Conservation (phyloP, 2,888 invertebrate genomes). For the Miltochrista miniata region DNA sequence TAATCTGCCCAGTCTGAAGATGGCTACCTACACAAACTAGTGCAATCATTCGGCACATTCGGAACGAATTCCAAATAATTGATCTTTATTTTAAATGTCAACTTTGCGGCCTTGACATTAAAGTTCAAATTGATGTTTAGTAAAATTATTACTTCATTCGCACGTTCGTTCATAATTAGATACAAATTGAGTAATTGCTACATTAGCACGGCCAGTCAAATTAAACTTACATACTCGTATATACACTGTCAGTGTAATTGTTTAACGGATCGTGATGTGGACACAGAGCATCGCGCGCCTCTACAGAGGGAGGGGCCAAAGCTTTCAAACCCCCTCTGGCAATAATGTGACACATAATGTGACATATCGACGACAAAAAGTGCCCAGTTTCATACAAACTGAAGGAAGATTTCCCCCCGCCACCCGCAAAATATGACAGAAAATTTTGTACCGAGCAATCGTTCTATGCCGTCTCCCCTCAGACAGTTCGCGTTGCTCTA, state of each 20-base stretch:
- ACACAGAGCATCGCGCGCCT: no score
- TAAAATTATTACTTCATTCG: not conserved
- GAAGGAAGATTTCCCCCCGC: no score
- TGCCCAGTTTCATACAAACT: no score
- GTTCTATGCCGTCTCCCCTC: no score
- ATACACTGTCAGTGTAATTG: not conserved
- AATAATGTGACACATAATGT: no score
- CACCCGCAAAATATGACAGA: no score
- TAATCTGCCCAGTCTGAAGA: not conserved
- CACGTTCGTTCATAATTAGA: not conserved
- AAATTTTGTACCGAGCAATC: no score
- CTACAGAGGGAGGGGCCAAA: no score
- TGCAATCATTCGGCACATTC: not conserved
- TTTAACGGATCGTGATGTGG: not conserved
- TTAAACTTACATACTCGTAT: not conserved
- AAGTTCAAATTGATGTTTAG: not conserved
- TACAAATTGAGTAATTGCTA: not conserved
- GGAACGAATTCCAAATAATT: not conserved
- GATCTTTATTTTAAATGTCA: not conserved
- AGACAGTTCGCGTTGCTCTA: no score
- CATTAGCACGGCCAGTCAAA: not conserved
- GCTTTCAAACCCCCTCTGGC: no score
- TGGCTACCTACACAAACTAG: not conserved
- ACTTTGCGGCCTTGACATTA: not conserved
- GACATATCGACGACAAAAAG: no score